Conservation (phyloP, 2,888 invertebrate species). For the Fragum sueziense region DNA sequence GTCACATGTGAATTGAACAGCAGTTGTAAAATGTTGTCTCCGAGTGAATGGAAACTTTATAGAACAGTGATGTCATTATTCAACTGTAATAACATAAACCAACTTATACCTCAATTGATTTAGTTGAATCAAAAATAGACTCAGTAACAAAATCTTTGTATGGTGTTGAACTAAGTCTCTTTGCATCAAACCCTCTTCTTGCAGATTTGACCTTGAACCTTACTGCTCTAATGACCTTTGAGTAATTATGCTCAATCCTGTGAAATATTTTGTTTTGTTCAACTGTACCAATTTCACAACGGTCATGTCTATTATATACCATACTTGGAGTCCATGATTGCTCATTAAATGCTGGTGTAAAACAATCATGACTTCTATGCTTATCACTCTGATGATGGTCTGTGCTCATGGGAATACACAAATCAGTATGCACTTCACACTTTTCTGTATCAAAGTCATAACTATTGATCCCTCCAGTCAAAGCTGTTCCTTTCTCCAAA, state of each 20-base stretch:
- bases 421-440: too few relatives aligned
- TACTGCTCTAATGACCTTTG: constrained; percentile 29
- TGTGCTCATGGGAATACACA: too few relatives aligned
- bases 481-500: neutral
- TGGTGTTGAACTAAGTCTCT: constrained; percentile 5
- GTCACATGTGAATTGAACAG: too few relatives aligned
- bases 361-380: neutral
- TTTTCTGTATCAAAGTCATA: too few relatives aligned
- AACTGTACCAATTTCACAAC: neutral
- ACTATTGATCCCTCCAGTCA: too few relatives aligned
- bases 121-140: neutral
- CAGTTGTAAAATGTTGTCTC: too few relatives aligned
- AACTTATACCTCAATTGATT: neutral
- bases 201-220: constrained; percentile 39
- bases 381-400: too few relatives aligned
- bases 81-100: too few relatives aligned
- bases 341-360: neutral
- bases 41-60: too few relatives aligned
- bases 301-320: neutral
- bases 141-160: neutral
- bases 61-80: too few relatives aligned
- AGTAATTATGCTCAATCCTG: constrained; percentile 39
- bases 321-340: neutral
- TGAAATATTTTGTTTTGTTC: neutral
- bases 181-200: neutral